Evolutionary conservation across 2,797 vertebrate genomes (phyloP), one percentile per base, ranked within the genome.

Genomic region (Arrhamphus sclerolepis): DNA sequence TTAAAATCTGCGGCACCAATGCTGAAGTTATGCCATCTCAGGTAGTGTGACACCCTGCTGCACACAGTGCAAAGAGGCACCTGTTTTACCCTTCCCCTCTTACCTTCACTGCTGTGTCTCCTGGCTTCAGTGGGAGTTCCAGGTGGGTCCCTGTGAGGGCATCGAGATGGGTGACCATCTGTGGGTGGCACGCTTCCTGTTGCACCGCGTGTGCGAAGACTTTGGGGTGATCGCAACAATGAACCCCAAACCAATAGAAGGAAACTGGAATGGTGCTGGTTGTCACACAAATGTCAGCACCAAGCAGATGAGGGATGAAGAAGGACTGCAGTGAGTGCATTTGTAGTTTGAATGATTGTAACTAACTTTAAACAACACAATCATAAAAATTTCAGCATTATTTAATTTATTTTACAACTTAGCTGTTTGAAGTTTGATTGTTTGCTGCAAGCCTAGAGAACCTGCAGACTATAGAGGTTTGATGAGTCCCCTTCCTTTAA

Each of bases 1-100:
- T 96, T 61, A 91, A 92, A 47, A 94, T 95, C 75, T 80, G 6
- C 1, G 95, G 96, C 75, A 94, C 92, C 70, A 97, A 96, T 0
- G 95, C 95, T 0, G 96, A 97, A 77, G 95, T 95, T 48, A 95
- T 96, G 95, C 94, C 95, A 4, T 94, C 95, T 66, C 95, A 97
- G 95, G 95, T 94, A 72, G 38, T 51, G 7, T n/a, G 8, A 10
- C 38, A 24, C 16, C 5, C n/a, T 20, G 9, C 19, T 10, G 8
- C 18, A n/a, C n/a, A n/a, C n/a, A n/a, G n/a, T n/a, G n/a, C n/a
- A n/a, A n/a, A n/a, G n/a, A n/a, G n/a, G n/a, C n/a, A n/a, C n/a
- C 34, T 24, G 0, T 41, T 40, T 17, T 0, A 38, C 21, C 7
- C 13, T 7, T 16, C 5, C 8, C 2, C 19, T 53, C 39, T 42